Base-by-base conservation (phyloP, 2,113 vertebrate genomes). In the Semnornis frantzii region DNA sequence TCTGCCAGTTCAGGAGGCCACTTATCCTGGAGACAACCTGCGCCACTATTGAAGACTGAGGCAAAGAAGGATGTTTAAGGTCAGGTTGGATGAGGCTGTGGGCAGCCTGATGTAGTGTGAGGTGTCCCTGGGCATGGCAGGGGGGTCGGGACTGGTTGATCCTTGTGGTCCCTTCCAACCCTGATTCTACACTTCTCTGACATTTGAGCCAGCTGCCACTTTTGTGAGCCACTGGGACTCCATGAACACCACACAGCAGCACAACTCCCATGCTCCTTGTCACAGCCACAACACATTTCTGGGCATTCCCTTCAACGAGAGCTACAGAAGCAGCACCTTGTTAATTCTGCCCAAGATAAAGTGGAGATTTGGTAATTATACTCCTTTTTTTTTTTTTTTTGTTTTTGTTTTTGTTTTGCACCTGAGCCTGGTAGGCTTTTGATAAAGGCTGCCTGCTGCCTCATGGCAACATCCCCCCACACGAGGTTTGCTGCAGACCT, bases 301-400 rank as follows among this genome's bases (percentile, higher is more conserved):
- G 58, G 94, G 46, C 39, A 19, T 39, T 78, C 63, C 82, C 76
- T 86, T 78, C 69, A 88, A 81, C 50, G 25, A 83, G 66, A 90
- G 76, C 82, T n/a, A 15, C 76, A 86, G 65, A 94, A 64, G 58
- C 73, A 87, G 57, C 75, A 80, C 89, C 46, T 86, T 89, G 78
- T 82, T 96, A 95, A 94, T 95, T 91, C 90, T 68, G 33, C 12
- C 42, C 21, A 90, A 92, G 90, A 94, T 91, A 95, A 97, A 94
- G 85, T 52, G 59, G 28, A 91, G 95, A 92, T 88, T 24, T 90
- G 85, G 76, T 82, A 94, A 87, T 90, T 92, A 93, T 91, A 78
- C 60, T 89, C n/a, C 18, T 5, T 10, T 58, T 89, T 91, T 83
- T 82, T 55, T 87, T 88, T 39, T 85, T 85, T 82, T n/a, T n/a